Percentiles rank a stretch among this genome's conserved stretches.
These are phyloP conservation scores for Peromyscus melanophrys DNA, from an alignment of 2,797 vertebrate genomes.

Conservation along the genomic window DNA sequence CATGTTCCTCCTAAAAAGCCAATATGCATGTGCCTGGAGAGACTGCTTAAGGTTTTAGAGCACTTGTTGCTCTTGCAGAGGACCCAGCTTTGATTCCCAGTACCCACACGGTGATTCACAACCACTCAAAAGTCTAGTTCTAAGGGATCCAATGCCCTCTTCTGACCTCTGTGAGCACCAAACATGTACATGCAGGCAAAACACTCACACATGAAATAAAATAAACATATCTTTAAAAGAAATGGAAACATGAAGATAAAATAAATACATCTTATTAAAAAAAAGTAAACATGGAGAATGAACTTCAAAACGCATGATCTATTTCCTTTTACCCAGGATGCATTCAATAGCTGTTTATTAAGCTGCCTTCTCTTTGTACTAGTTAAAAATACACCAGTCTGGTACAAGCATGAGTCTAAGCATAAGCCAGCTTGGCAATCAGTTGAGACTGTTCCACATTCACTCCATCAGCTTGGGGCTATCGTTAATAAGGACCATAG, in stretches of 20 bases:
- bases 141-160: background rate
- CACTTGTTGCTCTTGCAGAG: background rate
- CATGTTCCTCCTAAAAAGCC: background rate
- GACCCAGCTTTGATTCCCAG: background rate
- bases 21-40: background rate
- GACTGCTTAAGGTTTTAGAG: background rate
- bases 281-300: background rate
- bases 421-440: background rate
- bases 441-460: background rate
- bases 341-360: background rate
- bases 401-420: background rate
- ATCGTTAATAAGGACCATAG: background rate
- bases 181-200: background rate
- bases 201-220: background rate
- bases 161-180: background rate
- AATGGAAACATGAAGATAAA: background rate
- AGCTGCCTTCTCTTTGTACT: background rate
- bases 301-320: background rate
- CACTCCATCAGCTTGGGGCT: background rate
- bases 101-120: background rate
- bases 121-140: background rate
- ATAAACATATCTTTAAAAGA: background rate
- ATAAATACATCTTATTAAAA: background rate
- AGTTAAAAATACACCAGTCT: slow-evolving; percentile 23
- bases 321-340: slow-evolving; percentile 9